A percentile compares a stretch with the other conserved stretches of the same genome.
phyloP scores from a whole-genome alignment of 1,140 invertebrate species.

The Drosophila nannoptera region DNA sequence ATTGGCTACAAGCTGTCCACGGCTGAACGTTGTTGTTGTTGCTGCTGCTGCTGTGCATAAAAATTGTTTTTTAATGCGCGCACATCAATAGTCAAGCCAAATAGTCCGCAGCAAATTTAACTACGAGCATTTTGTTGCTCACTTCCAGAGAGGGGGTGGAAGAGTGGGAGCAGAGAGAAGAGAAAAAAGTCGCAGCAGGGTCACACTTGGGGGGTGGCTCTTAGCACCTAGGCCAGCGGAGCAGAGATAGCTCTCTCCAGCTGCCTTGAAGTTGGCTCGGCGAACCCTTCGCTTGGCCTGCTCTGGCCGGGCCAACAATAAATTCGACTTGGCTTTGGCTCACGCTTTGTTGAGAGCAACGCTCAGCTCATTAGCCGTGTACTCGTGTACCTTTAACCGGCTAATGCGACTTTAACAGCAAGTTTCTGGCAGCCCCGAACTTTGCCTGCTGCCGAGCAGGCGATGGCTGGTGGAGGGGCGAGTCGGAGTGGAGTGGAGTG shows the following conservation, averaged over 20 bases:
- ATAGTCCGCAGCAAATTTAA: constrained; percentile 73
- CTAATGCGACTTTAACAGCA: constrained; percentile 74
- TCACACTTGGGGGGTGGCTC: constrained; percentile 11
- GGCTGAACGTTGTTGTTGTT: constrained; percentile 22
- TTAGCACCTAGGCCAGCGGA: neutral
- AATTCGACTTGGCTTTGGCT: constrained; percentile 45
- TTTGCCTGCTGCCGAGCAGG: constrained; percentile 29
- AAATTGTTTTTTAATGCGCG: constrained; percentile 77
- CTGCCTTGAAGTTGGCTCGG: constrained; percentile 41
- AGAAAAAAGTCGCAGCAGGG: neutral
- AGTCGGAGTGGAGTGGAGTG: neutral
- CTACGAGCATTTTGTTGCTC: constrained; percentile 61
- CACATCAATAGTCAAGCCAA: constrained; percentile 75
- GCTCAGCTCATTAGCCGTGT: constrained; percentile 44
- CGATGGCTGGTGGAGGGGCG: neutral
- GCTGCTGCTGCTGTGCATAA: constrained; percentile 54
- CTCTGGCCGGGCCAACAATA: constrained; percentile 55
- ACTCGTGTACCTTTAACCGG: constrained; percentile 47
- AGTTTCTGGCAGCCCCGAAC: constrained; percentile 49
- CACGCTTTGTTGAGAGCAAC: constrained; percentile 4
- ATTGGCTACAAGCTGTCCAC: constrained; percentile 24
- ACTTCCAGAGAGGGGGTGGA: constrained; percentile 25
- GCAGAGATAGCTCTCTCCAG: neutral
- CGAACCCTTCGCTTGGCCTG: constrained; percentile 12
- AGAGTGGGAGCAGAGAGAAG: neutral